A percentile compares a stretch with the other conserved stretches of the same genome.
phyloP scores from a whole-genome alignment of 2,888 invertebrate genomes.

The Thereva nobilitata region DNA sequence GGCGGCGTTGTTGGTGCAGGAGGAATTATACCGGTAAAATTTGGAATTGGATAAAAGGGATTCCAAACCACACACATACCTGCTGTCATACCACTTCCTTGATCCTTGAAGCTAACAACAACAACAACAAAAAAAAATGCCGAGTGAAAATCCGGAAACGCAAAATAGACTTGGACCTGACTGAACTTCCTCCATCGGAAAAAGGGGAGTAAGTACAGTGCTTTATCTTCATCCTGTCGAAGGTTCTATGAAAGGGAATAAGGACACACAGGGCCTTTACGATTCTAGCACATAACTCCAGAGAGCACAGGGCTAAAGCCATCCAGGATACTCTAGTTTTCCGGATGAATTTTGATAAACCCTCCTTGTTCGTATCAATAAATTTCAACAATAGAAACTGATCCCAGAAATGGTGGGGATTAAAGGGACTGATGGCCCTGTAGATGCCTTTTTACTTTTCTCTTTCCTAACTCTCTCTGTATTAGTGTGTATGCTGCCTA shows the following conservation, averaged over 20 bases:
- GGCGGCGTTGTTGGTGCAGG: too few relatives aligned
- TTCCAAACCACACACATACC: too few relatives aligned
- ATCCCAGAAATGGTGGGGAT: slow-evolving; percentile 20
- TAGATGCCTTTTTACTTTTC: slow-evolving; percentile 13
- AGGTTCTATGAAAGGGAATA: slow-evolving; percentile 14
- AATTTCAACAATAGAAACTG: slow-evolving; percentile 31
- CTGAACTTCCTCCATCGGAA: background rate
- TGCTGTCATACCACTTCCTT: too few relatives aligned
- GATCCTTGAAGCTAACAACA: too few relatives aligned
- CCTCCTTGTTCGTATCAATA: slow-evolving; percentile 28
- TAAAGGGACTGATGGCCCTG: slow-evolving; percentile 25
- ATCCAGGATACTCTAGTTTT: slow-evolving; percentile 6
- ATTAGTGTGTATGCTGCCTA: background rate
- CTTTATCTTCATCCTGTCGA: slow-evolving; percentile 32
- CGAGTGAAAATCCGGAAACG: too few relatives aligned
- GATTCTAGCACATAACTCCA: slow-evolving; percentile 5
- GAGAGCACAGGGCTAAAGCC: background rate
- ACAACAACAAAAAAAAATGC: too few relatives aligned
- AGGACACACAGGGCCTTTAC: slow-evolving; percentile 9
- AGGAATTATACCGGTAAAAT: too few relatives aligned
- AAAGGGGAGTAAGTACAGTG: slow-evolving; percentile 27
- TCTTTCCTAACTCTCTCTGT: background rate
- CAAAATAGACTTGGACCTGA: too few relatives aligned
- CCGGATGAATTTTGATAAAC: slow-evolving; percentile 33
- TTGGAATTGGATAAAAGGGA: too few relatives aligned